Evolutionary conservation across 2,888 invertebrate species (phyloP), one percentile per base, ranked within the genome.

Genomic region (Pristionchus exspectatus): DNA sequence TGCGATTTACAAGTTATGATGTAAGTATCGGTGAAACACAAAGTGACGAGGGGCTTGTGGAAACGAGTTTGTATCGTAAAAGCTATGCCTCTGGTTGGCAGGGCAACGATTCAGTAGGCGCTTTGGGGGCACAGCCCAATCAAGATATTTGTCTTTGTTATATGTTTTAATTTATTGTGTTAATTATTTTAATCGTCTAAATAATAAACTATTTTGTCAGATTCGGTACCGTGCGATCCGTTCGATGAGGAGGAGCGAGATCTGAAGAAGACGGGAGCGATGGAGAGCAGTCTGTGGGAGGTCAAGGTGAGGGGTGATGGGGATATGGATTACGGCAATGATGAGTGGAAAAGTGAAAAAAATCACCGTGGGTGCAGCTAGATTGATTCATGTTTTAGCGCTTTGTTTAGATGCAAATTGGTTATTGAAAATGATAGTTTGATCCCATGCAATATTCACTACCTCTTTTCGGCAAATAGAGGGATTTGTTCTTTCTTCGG

Each of bases 221-320:
- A 24, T 4, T 91, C 90, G 30, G 59, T 92, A 16, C 95, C 95
- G 3, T 94, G 96, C 81, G 99, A 99, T 96, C 98, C 98, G 0
- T 98, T 97, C 96, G 96, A 97, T 91, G 97, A 97, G 96, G 97
- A 97, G 90, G 98, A 98, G 96, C 95, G 96, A 10, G 97, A 97
- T 95, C 97, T 98, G 0, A 95, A 96, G 2, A 96, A 97, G 94
- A 97, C 97, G 16, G 96, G 97, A 92, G 99, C 98, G 0, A 96
- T 97, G 10, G 97, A 97, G 91, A 98, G 98, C 94, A 97, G 97
- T 85, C 96, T 99, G 89, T 99, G 98, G 98, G 98, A 99, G 96
- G 96, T 98, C 90, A 96, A 96, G 89, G 92, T 92, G 5, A 33
- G 89, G n/a, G 84, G n/a, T 88, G 66, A 81, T 81, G 7, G 66